Base-by-base conservation (phyloP, 2,113 vertebrate species). In the Acanthisitta chloris region DNA sequence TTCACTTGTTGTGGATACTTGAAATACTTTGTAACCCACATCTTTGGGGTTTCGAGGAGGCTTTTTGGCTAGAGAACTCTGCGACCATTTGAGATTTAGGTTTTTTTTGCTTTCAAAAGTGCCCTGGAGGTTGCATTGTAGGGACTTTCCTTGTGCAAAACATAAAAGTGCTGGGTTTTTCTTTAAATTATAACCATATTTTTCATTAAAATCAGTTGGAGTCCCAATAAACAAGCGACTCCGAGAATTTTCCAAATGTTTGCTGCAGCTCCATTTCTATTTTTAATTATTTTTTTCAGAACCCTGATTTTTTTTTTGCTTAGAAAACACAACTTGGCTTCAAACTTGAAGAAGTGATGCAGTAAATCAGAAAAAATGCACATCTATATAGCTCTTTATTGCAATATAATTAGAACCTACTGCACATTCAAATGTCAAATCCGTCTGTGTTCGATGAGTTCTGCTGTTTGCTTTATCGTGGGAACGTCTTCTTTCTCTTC, bases 101-200 rank as follows among this genome's bases (percentile, higher is more conserved):
- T 51, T 81, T 69, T 58, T 91, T 89, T 82, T 74, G 14, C 78
- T 95, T 93, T 42, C 81, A 72, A 38, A 95, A 94, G 67, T 88
- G 91, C 96, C 97, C 96, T 3, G 94, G 81, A 97, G 97, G 94
- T 94, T 96, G 87, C 74, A 91, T 93, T 96, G 96, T 92, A 93
- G 95, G 93, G 84, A 94, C 88, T 97, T 96, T 84, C 86, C 92
- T 98, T 96, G 97, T 96, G 94, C 96, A 89, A 91, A 97, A 98
- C 97, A 97, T 98, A 79, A 98, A 98, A 98, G 96, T 96, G 40
- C 82, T 95, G 89, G 16, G 19, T 19, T 24, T 81, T 80, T 88
- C 96, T 96, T 94, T 26, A 97, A 98, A 98, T 98, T 80, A 95
- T 92, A 98, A 97, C 95, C 97, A 98, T 98, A 97, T 98, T 97